Evolutionary conservation across 2,888 invertebrate genomes (phyloP), one percentile per base, ranked within the genome.

Genomic region (Parasteatoda lunata): DNA sequence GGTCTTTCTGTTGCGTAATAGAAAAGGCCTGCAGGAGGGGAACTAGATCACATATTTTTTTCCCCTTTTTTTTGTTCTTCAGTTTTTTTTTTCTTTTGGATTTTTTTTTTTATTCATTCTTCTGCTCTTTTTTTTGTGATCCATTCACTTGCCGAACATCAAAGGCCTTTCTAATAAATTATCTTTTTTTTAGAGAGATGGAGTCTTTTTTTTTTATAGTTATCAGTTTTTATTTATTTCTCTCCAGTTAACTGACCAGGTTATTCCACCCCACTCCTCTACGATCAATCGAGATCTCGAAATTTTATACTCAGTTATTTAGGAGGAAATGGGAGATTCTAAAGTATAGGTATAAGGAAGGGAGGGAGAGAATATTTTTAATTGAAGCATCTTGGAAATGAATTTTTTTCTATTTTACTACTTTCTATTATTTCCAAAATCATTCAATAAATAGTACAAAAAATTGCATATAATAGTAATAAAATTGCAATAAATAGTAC

Each of bases 141-240:
- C 71, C 15, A 49, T 49, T 71, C 13, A 70, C 70, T 71, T 71
- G 64, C 70, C 80, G 70, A 76, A 85, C 79, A 85, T 85, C 80
- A 85, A 85, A 85, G 76, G 13, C 80, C 80, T 84, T 84, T 75
- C 84, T 79, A 84, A 84, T 69, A 79, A 84, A 84, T 84, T 84
- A 72, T 84, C 79, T 78, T 76, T 82, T 65, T 47, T 45, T 7
- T 3, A 11, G 2, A 65, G 11, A 54, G 11, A 48, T 71, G 4
- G 4, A 7, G 6, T 5, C 71, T 49, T 15, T 77, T 77, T n/a
- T 69, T 72, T 15, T 15, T 7, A 15, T 72, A 13, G 48, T 59
- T 69, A 1, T 51, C n/a, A 30, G 54, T 54, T 75, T 47, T 75
- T 13, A 75, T 54, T 69, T 64, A 70, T 52, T 70, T 30, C n/a